These are phyloP conservation scores for Cromileptes altivelis DNA, from an alignment of 2,113 vertebrate species.

Conservation along the genomic window DNA sequence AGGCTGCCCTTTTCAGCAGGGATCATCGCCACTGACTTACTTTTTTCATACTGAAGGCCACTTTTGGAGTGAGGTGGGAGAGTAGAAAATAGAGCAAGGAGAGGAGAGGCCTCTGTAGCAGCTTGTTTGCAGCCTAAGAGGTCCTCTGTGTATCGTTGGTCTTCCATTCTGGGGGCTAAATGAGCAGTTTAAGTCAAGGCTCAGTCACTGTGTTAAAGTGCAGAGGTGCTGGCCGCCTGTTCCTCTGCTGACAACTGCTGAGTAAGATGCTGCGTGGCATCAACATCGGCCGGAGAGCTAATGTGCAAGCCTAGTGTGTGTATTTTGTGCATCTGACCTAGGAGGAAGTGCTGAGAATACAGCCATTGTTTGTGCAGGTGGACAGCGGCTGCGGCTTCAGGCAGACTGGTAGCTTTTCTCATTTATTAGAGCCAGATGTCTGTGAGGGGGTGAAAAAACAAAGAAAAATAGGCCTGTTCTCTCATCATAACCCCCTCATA, in stretches of 20 bases:
- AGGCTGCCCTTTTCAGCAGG: slow-evolving; percentile 16
- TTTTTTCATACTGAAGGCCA: slow-evolving; percentile 6
- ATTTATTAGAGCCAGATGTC: slow-evolving; percentile 69
- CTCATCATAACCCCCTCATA: slow-evolving; percentile 17
- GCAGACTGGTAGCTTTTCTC: slow-evolving; percentile 29
- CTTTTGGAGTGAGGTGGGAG: slow-evolving; percentile 7
- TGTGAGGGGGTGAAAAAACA: background rate
- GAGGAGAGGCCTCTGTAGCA: slow-evolving; percentile 22
- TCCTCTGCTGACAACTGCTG: slow-evolving; percentile 45
- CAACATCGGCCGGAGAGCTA: slow-evolving; percentile 56
- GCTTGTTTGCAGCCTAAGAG: slow-evolving; percentile 53
- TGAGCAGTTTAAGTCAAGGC: slow-evolving; percentile 48
- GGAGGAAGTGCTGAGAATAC: slow-evolving; percentile 54
- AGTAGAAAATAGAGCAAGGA: slow-evolving; percentile 9
- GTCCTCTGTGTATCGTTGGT: slow-evolving; percentile 49
- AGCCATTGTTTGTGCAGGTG: slow-evolving; percentile 53
- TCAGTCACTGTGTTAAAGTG: slow-evolving; percentile 18
- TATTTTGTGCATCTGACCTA: slow-evolving; percentile 29
- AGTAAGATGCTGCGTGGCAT: slow-evolving; percentile 60
- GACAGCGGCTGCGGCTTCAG: background rate
- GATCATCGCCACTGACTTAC: slow-evolving; percentile 26
- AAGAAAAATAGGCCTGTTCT: background rate
- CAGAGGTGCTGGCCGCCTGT: background rate
- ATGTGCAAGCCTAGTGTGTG: slow-evolving; percentile 21
- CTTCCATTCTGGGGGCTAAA: slow-evolving; percentile 49